Evolutionary conservation across 2,888 invertebrate species (phyloP), one percentile per base, ranked within the genome.

Genomic region (Subacronicta megacephala): DNA sequence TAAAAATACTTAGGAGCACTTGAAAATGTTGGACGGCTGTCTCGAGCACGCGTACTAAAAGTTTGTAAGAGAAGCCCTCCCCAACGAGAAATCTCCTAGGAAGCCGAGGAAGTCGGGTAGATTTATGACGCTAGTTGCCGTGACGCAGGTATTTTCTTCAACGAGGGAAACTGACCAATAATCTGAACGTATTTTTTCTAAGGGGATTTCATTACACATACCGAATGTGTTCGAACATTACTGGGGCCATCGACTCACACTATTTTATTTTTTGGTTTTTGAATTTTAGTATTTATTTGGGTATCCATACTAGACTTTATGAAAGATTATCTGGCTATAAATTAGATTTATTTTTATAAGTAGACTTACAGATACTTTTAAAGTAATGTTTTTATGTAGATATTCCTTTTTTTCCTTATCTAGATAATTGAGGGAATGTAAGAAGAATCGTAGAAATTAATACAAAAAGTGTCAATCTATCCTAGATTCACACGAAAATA

Each of bases 111-210:
- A 65, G 60, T 49, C 54, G 54, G 43, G 47, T 70, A 89, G 92
- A 92, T 92, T 92, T 92, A 93, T 92, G 83, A 83, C 73, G 80
- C 82, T 84, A 85, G 89, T 91, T 90, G 90, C 82, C 84, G 85
- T 84, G 88, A 88, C 89, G 84, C 88, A 90, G 90, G 90, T 90
- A 92, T 90, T 91, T 89, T 83, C 81, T 31, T 72, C 73, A 62
- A 72, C 66, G 69, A 76, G 74, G 77, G 72, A 84, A 83, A 84
- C 85, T 89, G 88, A 89, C 90, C 89, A 82, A 83, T 83, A n/a
- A 81, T 80, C 65, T 77, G 71, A 63, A 77, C 78, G 77, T 69
- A 72, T 74, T 79, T 83, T 72, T 59, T 42, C 33, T 29, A 36
- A 55, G 26, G 38, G 9, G 23, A 23, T 61, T 71, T 69, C 59